Evolutionary conservation across 2,888 invertebrate genomes (phyloP), one percentile per base, ranked within the genome.

Genomic region (Drosophila mimica): DNA sequence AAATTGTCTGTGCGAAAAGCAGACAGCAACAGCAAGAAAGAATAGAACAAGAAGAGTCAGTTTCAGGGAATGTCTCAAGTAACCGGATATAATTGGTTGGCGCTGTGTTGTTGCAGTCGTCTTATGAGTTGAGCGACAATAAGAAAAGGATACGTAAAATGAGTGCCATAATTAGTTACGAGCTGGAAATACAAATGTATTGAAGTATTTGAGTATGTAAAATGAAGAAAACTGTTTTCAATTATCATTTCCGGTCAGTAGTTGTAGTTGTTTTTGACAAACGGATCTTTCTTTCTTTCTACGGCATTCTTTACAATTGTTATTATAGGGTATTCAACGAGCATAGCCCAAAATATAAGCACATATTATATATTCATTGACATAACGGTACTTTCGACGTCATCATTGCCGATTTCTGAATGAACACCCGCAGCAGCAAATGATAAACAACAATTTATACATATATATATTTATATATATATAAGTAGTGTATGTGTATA

Each of bases 141-240:
- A 79, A 67, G 76, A 74, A 88, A 86, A 86, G 78, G 81, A 90
- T 88, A 81, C 71, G 70, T 88, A 69, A 90, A 86, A 70, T 62
- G 83, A 86, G 83, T 90, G 83, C 87, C 82, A 83, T 90, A 90
- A 90, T 90, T 88, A 90, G 90, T 83, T 74, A 67, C 83, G 70
- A 76, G 76, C 62, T 74, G 61, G 53, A 76, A 66, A 67, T 52
- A 43, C 53, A 61, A 53, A 73, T 63, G 30, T 51, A 51, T 15
- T 46, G 36, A 34, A 53, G 20, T 53, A 25, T 54, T 33, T 54
- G 8, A 11, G n/a, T 38, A 38, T 38, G 38, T 83, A 83, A 76
- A 81, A 79, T 52, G 48, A 72, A 86, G 78, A 83, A 86, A 72
- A 72, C 70, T 83, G 74, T 87, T 88, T 86, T 88, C 90, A 85